A percentile compares a stretch with the other conserved stretches of the same genome.
Conservation (phyloP, 2,113 vertebrate genomes). For the Egretta garzetta region DNA sequence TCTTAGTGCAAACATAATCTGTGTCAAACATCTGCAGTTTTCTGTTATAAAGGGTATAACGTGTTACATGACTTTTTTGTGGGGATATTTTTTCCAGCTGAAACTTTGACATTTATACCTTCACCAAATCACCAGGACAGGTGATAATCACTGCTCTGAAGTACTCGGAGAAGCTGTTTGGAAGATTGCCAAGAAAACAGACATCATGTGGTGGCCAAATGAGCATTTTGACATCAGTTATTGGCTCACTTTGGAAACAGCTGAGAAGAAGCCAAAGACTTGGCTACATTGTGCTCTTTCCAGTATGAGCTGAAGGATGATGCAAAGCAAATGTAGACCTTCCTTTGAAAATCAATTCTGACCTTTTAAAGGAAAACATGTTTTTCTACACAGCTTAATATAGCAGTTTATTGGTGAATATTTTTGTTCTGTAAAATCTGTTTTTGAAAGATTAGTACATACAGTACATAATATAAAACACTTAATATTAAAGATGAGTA, state of each 20-base stretch:
- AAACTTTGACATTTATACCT: neutral
- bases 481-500: neutral
- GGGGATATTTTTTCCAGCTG: neutral
- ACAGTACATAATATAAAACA: neutral
- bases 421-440: neutral
- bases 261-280: constrained; percentile 31
- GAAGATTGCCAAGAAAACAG: constrained; percentile 11
- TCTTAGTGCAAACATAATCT: neutral
- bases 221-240: constrained; percentile 41
- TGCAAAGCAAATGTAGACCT: constrained; percentile 47
- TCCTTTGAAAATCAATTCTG: neutral
- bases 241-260: constrained; percentile 6
- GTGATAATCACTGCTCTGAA: constrained; percentile 42
- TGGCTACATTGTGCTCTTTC: neutral
- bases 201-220: constrained; percentile 30
- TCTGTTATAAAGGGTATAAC: neutral
- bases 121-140: neutral
- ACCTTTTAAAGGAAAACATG: neutral
- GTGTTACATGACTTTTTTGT: neutral
- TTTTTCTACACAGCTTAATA: neutral
- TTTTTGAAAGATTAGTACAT: neutral
- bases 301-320: constrained; percentile 29
- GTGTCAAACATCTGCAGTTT: neutral
- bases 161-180: constrained; percentile 16
- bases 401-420: neutral